Evolutionary conservation across 2,888 invertebrate genomes (phyloP).

Genomic region (Chloroclystis v-ata): DNA sequence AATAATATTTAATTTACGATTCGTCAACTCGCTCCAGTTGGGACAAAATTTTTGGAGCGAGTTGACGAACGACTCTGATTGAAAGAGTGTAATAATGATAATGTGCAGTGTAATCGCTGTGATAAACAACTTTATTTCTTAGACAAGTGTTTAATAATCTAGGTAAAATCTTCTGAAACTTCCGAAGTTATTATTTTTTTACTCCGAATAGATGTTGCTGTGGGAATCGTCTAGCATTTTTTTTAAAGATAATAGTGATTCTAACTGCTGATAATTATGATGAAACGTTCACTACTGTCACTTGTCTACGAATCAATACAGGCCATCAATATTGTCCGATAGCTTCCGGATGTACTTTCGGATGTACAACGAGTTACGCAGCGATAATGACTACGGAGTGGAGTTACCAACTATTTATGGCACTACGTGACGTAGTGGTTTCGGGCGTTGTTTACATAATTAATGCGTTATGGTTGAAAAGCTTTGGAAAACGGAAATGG

Average conservation of each 20-base stretch:
- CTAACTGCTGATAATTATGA: too few species aligned
- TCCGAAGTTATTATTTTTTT: too few species aligned
- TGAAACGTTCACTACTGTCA: too few species aligned
- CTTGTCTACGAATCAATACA: background rate
- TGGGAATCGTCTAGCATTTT: background rate
- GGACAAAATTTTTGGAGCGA: too few species aligned
- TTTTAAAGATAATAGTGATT: too few species aligned
- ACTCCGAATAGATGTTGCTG: too few species aligned
- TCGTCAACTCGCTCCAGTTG: too few species aligned
- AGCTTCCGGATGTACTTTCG: constrained; percentile 13
- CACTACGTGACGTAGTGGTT: constrained; percentile 14
- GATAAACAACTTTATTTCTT: constrained; percentile 7
- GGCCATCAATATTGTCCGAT: constrained; percentile 17
- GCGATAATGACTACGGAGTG: constrained; percentile 17
- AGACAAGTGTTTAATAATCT: background rate
- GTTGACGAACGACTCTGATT: too few species aligned
- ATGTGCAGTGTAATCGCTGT: constrained; percentile 11
- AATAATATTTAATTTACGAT: too few species aligned
- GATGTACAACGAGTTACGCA: constrained; percentile 8
- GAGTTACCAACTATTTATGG: constrained; percentile 21
- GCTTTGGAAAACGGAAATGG: background rate
- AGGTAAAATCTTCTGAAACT: too few species aligned
- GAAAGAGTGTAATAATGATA: too few species aligned
- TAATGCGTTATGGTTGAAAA: background rate
- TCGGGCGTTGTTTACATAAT: background rate